phyloP scores from a whole-genome alignment of 64 coral and sea anemone species.

The Stichodactyla helianthus region DNA sequence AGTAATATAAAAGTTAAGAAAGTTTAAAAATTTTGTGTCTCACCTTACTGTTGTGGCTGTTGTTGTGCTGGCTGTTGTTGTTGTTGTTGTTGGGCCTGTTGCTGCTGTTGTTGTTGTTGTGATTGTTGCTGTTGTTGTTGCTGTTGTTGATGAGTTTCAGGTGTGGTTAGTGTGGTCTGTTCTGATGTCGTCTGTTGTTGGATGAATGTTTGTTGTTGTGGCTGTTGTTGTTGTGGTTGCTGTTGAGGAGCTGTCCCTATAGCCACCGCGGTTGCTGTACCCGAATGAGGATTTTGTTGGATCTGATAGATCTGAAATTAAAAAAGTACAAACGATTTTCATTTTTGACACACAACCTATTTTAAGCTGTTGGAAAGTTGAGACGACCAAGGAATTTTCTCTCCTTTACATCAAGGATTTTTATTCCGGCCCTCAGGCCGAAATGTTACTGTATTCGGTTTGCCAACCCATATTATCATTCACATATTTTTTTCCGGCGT shows the following conservation, averaged over 20 bases:
- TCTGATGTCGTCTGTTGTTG: slow-evolving; percentile 70
- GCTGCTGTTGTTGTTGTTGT: slow-evolving; percentile 28
- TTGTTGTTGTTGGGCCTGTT: slow-evolving; percentile 26
- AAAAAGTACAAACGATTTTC: neutral
- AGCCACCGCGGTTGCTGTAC: slow-evolving; percentile 70
- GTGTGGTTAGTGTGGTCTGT: slow-evolving; percentile 54
- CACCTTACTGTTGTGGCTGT: slow-evolving; percentile 1
- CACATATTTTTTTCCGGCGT: too few relatives aligned
- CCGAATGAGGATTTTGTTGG: slow-evolving; percentile 81
- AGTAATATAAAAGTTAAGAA: too few relatives aligned
- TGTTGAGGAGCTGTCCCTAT: slow-evolving; percentile 72
- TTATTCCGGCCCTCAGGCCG: too few relatives aligned
- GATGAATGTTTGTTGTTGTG: slow-evolving; percentile 53
- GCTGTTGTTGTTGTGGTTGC: slow-evolving; percentile 48
- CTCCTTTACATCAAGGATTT: too few relatives aligned
- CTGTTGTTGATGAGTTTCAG: slow-evolving; percentile 69
- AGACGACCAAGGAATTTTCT: neutral
- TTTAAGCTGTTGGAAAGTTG: too few relatives aligned
- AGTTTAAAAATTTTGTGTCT: neutral
- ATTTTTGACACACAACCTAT: too few relatives aligned
- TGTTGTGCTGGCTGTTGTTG: slow-evolving; percentile 12
- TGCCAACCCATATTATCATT: too few relatives aligned
- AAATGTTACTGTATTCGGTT: too few relatives aligned
- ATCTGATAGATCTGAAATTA: slow-evolving; percentile 80
- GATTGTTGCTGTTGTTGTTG: slow-evolving; percentile 19